Evolutionary conservation across 2,797 vertebrate genomes (phyloP).

Genomic region (Neoniphon sammara): DNA sequence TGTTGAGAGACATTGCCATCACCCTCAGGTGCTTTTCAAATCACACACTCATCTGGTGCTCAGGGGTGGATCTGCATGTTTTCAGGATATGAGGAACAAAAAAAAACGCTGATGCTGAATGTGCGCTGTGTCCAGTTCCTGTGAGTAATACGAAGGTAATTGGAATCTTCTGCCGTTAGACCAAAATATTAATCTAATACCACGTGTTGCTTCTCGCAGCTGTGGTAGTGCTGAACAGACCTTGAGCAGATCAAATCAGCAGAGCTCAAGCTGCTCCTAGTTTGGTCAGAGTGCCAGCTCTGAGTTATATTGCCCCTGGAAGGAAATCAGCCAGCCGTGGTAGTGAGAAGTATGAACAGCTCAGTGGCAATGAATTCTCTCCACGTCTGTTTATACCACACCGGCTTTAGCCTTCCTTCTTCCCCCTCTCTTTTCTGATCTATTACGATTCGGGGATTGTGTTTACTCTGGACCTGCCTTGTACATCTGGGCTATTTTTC

Average conservation of each 20-base stretch:
- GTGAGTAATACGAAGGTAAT: conserved; percentile 30
- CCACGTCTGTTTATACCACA: conserved; percentile 60
- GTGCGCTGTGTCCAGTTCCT: conserved; percentile 51
- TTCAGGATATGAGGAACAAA: too few relatives aligned
- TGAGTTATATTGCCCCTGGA: conserved; percentile 63
- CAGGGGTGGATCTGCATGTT: too few relatives aligned
- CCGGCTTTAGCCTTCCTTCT: conserved; percentile 28
- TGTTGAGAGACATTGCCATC: too few relatives aligned
- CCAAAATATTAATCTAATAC: conserved; percentile 32
- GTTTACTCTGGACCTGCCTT: conserved; percentile 53
- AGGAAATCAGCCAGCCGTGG: conserved; percentile 58
- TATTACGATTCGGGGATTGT: conserved; percentile 56
- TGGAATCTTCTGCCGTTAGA: conserved; percentile 32
- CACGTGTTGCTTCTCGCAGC: conserved; percentile 39
- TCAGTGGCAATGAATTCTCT: conserved; percentile 52
- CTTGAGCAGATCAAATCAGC: conserved; percentile 44
- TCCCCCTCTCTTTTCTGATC: conserved; percentile 54
- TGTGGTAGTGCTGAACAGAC: conserved; percentile 35
- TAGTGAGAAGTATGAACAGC: conserved; percentile 31
- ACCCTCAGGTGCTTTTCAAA: too few relatives aligned
- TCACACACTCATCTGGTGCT: too few relatives aligned
- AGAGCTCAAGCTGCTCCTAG: conserved; percentile 48
- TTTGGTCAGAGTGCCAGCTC: conserved; percentile 68
- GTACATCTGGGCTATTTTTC: conserved; percentile 49
- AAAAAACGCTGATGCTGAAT: conserved; percentile 26